Evolutionary conservation across 2,888 invertebrate species (phyloP).

Genomic region (Drosophila aldrichi): DNA sequence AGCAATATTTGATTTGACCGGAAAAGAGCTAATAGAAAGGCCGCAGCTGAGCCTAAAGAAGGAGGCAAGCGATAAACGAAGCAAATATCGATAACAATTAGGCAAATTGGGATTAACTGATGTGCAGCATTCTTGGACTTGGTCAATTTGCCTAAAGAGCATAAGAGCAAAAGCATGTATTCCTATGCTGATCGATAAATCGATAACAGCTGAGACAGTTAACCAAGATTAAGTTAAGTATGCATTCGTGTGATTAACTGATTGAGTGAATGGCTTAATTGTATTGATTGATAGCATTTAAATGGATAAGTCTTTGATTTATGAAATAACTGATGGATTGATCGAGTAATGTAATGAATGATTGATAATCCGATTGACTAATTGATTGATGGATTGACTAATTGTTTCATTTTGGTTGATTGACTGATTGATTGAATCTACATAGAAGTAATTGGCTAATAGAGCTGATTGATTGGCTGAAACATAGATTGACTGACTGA

Average conservation of each 20-base stretch:
- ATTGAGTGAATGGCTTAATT: neutral
- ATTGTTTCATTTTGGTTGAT: neutral
- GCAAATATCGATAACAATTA: constrained; percentile 6
- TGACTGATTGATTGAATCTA: too few species aligned
- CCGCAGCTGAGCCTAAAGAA: neutral
- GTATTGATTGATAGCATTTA: neutral
- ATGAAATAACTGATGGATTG: neutral
- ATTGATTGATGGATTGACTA: neutral
- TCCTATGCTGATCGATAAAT: neutral
- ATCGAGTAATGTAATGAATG: too few species aligned
- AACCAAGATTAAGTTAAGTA: neutral
- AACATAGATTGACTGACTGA: neutral
- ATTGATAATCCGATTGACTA: too few species aligned
- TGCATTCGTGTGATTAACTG: neutral
- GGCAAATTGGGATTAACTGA: neutral
- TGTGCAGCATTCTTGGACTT: too few species aligned
- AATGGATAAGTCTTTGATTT: too few species aligned
- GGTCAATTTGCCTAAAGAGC: neutral
- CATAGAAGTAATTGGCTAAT: too few species aligned
- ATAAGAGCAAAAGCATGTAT: neutral
- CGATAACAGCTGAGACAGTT: neutral
- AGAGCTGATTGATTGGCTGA: too few species aligned
- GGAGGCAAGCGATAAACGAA: neutral
- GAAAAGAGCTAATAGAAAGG: neutral
- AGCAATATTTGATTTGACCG: constrained; percentile 45